phyloP scores from a whole-genome alignment of 2,113 vertebrate species.

The Madoqua kirkii region DNA sequence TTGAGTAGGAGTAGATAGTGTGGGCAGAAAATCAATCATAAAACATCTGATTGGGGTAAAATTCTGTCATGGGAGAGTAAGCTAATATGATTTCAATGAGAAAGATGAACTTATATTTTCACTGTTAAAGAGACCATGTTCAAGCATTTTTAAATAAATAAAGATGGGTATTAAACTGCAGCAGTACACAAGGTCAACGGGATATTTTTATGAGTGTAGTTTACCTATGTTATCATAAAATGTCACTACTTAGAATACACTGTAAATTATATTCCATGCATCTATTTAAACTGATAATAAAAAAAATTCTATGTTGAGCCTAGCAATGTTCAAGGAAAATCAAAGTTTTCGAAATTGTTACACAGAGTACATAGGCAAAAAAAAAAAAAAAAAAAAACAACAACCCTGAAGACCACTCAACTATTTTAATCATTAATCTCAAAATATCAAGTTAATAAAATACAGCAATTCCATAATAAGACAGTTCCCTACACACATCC shows the following conservation, averaged over 20 bases:
- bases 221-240: neutral
- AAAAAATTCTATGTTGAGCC: neutral
- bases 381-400: neutral
- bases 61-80: neutral
- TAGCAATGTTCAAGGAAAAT: neutral
- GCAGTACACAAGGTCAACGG: neutral
- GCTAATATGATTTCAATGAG: neutral
- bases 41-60: neutral
- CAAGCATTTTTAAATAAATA: neutral
- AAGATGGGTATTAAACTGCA: neutral
- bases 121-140: neutral
- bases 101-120: neutral
- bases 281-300: neutral
- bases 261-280: neutral
- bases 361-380: neutral
- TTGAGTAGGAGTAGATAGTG: neutral
- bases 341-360: neutral
- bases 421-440: neutral
- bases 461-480: neutral
- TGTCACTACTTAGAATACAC: neutral
- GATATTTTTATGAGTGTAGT: neutral
- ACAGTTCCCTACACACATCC: neutral
- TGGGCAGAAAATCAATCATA: neutral
- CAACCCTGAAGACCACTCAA: neutral
- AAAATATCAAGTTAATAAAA: neutral